These are phyloP conservation scores for Elephas maximus DNA, from an alignment of 2,113 vertebrate species.

Conservation along the genomic window DNA sequence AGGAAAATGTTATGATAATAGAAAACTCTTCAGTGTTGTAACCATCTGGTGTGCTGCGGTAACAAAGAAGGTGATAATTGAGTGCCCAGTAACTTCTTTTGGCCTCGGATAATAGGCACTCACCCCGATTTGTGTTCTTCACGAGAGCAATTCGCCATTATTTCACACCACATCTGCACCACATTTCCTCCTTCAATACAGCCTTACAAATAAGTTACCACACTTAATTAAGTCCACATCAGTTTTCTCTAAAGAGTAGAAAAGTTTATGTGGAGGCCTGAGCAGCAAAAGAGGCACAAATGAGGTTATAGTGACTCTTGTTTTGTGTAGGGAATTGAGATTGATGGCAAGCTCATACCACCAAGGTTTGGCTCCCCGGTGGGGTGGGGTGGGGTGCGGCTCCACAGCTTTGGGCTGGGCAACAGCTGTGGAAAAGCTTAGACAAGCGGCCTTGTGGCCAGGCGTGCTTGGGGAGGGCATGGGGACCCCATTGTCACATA, in stretches of 20 bases:
- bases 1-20: constrained; percentile 90
- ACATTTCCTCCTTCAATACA: constrained; percentile 90
- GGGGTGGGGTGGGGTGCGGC: constrained; percentile 73
- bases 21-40: constrained; percentile 93
- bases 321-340: constrained; percentile 91
- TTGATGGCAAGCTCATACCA: constrained; percentile 92
- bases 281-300: constrained; percentile 90
- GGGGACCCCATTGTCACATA: constrained; percentile 94
- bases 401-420: constrained; percentile 91
- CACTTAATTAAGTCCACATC: constrained; percentile 96
- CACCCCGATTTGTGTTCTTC: constrained; percentile 94
- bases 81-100: constrained; percentile 95
- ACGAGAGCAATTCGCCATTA: constrained; percentile 88
- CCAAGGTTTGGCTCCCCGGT: constrained; percentile 86
- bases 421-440: constrained; percentile 93
- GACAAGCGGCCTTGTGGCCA: constrained; percentile 89
- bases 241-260: constrained; percentile 91
- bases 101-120: constrained; percentile 89
- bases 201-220: constrained; percentile 94
- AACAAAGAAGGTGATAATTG: constrained; percentile 92
- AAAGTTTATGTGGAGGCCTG: constrained; percentile 88
- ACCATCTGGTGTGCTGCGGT: constrained; percentile 94
- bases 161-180: constrained; percentile 96
- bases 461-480: constrained; percentile 87
- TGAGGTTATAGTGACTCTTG: constrained; percentile 92